Evolutionary conservation across 2,888 invertebrate species (phyloP).

Genomic region (Leptopilina myrica): DNA sequence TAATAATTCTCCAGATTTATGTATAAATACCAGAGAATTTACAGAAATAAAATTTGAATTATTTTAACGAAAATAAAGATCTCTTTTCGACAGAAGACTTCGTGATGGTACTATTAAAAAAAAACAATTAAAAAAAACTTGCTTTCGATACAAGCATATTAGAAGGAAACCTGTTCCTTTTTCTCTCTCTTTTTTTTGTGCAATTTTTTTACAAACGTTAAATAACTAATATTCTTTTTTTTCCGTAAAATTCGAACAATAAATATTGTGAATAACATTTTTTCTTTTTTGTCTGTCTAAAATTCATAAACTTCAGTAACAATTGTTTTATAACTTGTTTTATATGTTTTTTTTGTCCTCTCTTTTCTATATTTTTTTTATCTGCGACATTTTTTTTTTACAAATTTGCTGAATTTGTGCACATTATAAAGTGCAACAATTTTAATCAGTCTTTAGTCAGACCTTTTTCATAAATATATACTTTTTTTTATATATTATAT

Average conservation of each 20-base stretch:
- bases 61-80: not conserved
- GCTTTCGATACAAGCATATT: conserved; percentile 17
- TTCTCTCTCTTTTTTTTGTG: conserved; percentile 9
- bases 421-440: not conserved
- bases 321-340: conserved; percentile 8
- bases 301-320: conserved; percentile 14
- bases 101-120: conserved; percentile 47
- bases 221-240: not conserved
- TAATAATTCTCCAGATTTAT: no score
- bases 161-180: not conserved
- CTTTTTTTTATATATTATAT: no score
- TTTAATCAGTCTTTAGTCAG: conserved; percentile 29
- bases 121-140: conserved; percentile 32
- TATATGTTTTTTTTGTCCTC: not conserved
- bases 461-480: conserved; percentile 1
- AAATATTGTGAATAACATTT: not conserved
- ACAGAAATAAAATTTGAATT: no score
- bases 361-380: not conserved
- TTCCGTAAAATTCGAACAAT: not conserved
- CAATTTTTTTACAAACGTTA: not conserved
- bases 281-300: not conserved
- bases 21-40: no score
- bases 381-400: conserved; percentile 2
- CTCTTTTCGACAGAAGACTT: conserved; percentile 40
- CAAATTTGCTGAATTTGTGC: not conserved